These are phyloP conservation scores for Bombus balteatus DNA, from an alignment of 1,140 invertebrate genomes.

Conservation along the genomic window DNA sequence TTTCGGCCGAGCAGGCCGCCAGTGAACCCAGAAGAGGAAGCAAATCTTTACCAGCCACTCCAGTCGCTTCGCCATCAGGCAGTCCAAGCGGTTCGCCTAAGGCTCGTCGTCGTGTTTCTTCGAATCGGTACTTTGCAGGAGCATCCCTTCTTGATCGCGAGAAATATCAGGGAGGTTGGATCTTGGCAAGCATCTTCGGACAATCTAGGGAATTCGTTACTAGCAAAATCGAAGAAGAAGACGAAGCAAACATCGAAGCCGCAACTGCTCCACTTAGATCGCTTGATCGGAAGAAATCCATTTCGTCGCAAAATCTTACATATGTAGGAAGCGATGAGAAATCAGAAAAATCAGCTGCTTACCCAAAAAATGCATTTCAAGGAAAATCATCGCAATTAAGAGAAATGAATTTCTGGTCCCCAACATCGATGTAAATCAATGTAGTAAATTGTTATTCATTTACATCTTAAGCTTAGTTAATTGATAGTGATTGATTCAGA, in stretches of 20 bases:
- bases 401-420: conserved; percentile 93
- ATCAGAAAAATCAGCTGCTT: conserved; percentile 45
- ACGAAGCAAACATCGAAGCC: conserved; percentile 65
- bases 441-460: neutral
- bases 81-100: conserved; percentile 85
- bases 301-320: conserved; percentile 82
- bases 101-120: conserved; percentile 70
- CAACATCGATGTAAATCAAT: conserved; percentile 88
- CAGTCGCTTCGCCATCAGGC: conserved; percentile 84
- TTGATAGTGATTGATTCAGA: neutral
- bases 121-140: conserved; percentile 83
- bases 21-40: conserved; percentile 80
- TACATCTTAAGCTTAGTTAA: neutral
- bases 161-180: conserved; percentile 83
- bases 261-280: conserved; percentile 57
- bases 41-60: conserved; percentile 88
- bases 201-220: conserved; percentile 75
- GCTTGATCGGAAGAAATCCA: conserved; percentile 78
- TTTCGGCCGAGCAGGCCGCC: conserved; percentile 54
- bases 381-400: conserved; percentile 88
- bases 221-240: conserved; percentile 77
- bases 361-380: conserved; percentile 76
- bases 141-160: conserved; percentile 78
- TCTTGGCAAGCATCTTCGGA: conserved; percentile 82
- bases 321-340: conserved; percentile 80